Evolutionary conservation across 2,113 vertebrate genomes (phyloP), one percentile per base, ranked within the genome.

Genomic region (Misgurnus mizolepis): DNA sequence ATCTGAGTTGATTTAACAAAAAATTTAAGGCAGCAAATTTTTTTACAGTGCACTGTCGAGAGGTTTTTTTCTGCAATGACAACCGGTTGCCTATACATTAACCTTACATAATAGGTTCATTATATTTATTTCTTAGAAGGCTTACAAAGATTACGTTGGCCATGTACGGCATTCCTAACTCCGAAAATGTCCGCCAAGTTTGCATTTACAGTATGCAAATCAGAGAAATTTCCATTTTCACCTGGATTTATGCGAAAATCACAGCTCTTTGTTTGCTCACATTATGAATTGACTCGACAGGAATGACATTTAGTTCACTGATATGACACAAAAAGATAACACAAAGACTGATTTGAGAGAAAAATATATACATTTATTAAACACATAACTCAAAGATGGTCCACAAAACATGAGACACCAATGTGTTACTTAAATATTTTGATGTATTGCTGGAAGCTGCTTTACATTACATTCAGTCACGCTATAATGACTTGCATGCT

Each of bases 301-400:
- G 49, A 69, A 50, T 72, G 50, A 72, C 15, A 58, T 71, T 56
- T 71, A 39, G 6, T 34, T 34, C 27, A 3, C 2, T 34, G 27
- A 70, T 27, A 40, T 39, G 49, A 41, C 10, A 58, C 53, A 77
- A 14, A 41, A 14, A 41, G 47, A 60, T n/a, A 50, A 67, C 66
- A 76, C 15, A 22, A 4, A 45, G 61, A 18, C 41, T 76, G 56
- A 55, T 5, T 43, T 22, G 66, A 68, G 78, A 71, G 7, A 9
- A 45, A 47, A 60, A 72, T 69, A 83, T 41, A 75, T 82, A 53
- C 41, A 76, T 84, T 81, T 82, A 75, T 61, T 60, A 41, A 58
- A 65, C 80, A 79, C 47, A 68, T 5, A 67, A 78, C 18, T 77
- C 27, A 66, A 56, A 76, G 22, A 45, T 64, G 40, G 40, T 60